phyloP scores from a whole-genome alignment of 2,888 invertebrate genomes.

The Acrobasis suavella region DNA sequence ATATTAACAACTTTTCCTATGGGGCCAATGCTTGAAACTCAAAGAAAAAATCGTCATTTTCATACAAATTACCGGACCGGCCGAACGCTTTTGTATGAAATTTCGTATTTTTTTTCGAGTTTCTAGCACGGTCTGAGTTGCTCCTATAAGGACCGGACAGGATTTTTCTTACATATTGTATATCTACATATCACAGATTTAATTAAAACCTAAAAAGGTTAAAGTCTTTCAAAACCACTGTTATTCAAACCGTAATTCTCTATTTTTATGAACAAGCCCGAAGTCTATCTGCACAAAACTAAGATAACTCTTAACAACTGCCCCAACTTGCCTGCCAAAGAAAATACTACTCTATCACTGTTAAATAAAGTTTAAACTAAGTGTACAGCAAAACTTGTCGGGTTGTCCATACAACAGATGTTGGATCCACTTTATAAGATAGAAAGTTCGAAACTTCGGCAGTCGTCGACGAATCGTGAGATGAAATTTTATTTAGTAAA shows the following conservation, averaged over 20 bases:
- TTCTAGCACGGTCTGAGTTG: no score
- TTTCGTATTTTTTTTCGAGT: no score
- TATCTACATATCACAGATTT: no score
- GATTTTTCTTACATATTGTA: no score
- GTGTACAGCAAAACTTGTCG: constrained; percentile 41
- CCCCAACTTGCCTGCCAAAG: constrained; percentile 19
- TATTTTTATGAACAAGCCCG: constrained; percentile 65
- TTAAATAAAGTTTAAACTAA: constrained; percentile 30
- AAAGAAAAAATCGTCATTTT: no score
- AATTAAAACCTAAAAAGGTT: no score
- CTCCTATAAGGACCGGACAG: no score
- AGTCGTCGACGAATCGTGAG: constrained; percentile 58
- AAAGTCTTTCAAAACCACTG: constrained; percentile 30
- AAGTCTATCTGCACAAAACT: constrained; percentile 66
- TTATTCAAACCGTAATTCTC: constrained; percentile 50
- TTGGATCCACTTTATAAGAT: constrained; percentile 64
- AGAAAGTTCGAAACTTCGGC: constrained; percentile 59
- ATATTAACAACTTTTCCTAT: no score
- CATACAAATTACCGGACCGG: no score
- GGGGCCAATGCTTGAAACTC: no score
- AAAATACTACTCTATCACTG: constrained; percentile 34
- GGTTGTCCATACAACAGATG: constrained; percentile 73
- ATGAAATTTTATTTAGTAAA: constrained; percentile 72
- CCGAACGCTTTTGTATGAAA: no score
- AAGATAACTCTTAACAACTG: constrained; percentile 47